These are phyloP conservation scores for Psittacara wagleri DNA, from an alignment of 2,113 vertebrate genomes.

Conservation along the genomic window DNA sequence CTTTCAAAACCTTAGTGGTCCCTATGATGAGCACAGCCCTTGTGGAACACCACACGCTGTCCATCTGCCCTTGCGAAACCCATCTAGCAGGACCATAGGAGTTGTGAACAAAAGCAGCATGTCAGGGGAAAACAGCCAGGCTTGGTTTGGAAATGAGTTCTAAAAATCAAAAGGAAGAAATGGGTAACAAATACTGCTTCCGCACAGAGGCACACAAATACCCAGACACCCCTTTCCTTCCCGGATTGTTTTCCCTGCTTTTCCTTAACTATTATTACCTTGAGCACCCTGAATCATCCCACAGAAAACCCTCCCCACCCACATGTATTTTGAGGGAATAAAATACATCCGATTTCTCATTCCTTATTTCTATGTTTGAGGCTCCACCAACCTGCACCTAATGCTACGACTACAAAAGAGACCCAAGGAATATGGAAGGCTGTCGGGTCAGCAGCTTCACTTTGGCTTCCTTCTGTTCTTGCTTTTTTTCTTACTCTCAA, in stretches of 20 bases:
- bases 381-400: background rate
- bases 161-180: background rate
- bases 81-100: background rate
- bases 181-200: background rate
- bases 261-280: background rate
- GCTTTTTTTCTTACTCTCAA: background rate
- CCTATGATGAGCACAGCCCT: fast-evolving
- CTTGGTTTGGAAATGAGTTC: background rate
- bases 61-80: background rate
- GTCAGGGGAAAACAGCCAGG: background rate
- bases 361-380: background rate
- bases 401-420: background rate
- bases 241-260: background rate
- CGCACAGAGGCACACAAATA: background rate
- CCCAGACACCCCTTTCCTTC: background rate
- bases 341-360: background rate
- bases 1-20: background rate
- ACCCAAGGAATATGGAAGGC: background rate
- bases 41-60: fast-evolving
- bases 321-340: background rate
- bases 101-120: background rate
- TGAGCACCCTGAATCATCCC: background rate
- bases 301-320: background rate
- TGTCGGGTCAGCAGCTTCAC: background rate
- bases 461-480: background rate